Evolutionary conservation across 1,140 invertebrate species (phyloP).

Genomic region (Ceratina australensis): DNA sequence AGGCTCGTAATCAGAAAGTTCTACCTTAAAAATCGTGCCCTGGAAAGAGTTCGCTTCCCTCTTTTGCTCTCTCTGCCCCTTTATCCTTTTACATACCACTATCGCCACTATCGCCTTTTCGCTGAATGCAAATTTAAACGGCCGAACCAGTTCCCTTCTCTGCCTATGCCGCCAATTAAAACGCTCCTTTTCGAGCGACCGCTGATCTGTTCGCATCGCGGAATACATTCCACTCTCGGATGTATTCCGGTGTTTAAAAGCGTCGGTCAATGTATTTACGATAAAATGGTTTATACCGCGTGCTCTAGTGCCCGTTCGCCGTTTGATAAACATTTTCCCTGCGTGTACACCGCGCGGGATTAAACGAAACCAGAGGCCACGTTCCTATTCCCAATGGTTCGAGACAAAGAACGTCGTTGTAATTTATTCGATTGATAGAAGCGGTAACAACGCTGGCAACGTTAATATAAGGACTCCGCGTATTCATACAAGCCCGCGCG

Average conservation of each 20-base stretch:
- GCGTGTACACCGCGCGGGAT: not conserved
- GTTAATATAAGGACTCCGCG: too few relatives aligned
- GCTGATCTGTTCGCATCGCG: not conserved
- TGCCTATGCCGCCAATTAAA: slow-evolving; percentile 74
- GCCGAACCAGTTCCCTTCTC: slow-evolving; percentile 44
- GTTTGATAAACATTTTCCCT: too few relatives aligned
- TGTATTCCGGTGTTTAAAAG: too few relatives aligned
- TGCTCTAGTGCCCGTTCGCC: too few relatives aligned
- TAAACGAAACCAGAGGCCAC: slow-evolving; percentile 46
- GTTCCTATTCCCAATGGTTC: slow-evolving; percentile 21
- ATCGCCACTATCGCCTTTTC: slow-evolving; percentile 32
- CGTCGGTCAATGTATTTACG: too few relatives aligned
- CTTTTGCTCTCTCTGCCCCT: slow-evolving; percentile 42
- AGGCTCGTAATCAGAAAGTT: not conserved
- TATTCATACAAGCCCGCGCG: not conserved
- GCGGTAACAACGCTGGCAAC: slow-evolving; percentile 8
- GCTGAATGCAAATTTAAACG: slow-evolving; percentile 60
- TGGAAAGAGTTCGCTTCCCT: slow-evolving; percentile 46
- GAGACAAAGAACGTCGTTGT: slow-evolving; percentile 33
- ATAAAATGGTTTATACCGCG: too few relatives aligned
- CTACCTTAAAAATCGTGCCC: slow-evolving; percentile 56
- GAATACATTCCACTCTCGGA: slow-evolving; percentile 16
- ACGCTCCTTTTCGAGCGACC: slow-evolving; percentile 72
- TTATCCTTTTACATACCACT: too few relatives aligned
- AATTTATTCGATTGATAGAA: slow-evolving; percentile 45